A percentile compares a stretch with the other conserved stretches of the same genome.
These are phyloP conservation scores for Ctenochaetus hawaiiensis DNA, from an alignment of 2,797 vertebrate genomes.

Conservation along the genomic window DNA sequence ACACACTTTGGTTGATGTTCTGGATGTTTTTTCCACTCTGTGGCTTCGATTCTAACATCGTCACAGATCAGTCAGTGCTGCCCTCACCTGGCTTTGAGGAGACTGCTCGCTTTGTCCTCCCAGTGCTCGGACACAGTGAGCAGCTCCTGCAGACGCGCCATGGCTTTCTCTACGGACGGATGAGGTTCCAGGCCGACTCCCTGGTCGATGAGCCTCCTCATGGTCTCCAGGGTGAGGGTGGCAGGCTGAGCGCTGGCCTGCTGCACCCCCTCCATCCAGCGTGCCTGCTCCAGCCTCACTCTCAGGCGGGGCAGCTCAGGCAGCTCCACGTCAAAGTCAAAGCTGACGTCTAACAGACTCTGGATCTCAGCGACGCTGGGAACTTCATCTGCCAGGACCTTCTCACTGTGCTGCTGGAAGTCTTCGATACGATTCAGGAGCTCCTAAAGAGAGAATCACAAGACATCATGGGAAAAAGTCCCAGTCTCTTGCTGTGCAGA, in stretches of 20 bases:
- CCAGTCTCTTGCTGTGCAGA: not conserved
- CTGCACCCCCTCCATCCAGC: constrained; percentile 93
- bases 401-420: constrained; percentile 94
- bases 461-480: not conserved
- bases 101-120: constrained; percentile 93
- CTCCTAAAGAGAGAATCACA: constrained; percentile 81
- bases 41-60: not conserved
- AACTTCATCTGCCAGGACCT: constrained; percentile 89
- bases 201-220: constrained; percentile 95
- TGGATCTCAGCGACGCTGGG: constrained; percentile 88
- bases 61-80: constrained; percentile 15
- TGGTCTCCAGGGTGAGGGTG: constrained; percentile 89
- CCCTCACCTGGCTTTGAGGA: constrained; percentile 93
- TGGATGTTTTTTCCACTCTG: constrained; percentile 1
- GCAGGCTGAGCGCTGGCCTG: constrained; percentile 83
- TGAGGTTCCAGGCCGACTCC: constrained; percentile 92
- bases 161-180: constrained; percentile 91
- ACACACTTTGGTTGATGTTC: constrained; percentile 4
- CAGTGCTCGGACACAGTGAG: constrained; percentile 94
- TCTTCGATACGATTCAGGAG: constrained; percentile 94
- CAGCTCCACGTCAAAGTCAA: constrained; percentile 93
- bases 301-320: constrained; percentile 90
- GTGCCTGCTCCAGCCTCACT: constrained; percentile 91
- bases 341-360: constrained; percentile 91
- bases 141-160: constrained; percentile 95